A percentile compares a stretch with the other conserved stretches of the same genome.
Evolutionary conservation across 2,797 vertebrate genomes (phyloP).

Genomic region (Carapus acus): DNA sequence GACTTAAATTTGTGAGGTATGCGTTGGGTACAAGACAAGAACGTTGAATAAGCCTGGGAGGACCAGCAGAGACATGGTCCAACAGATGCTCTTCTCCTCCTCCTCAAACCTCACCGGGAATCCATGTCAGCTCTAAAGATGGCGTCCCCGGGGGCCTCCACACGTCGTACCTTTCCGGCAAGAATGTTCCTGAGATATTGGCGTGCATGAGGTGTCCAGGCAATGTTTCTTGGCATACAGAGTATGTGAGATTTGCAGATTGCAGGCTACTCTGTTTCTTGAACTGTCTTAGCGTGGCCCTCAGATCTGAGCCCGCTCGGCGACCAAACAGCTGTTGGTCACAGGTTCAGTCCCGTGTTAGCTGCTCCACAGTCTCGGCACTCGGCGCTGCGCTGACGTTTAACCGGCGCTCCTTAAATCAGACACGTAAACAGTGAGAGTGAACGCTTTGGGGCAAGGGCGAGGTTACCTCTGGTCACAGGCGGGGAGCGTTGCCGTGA

Average conservation of each 20-base stretch:
- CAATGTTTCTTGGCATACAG: no score
- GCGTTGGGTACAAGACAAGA: no score
- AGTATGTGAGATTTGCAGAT: slow-evolving; percentile 13
- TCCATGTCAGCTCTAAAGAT: no score
- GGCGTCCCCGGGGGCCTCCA: not conserved
- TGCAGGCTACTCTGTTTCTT: slow-evolving; percentile 6
- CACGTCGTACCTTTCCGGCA: no score
- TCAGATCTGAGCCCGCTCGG: no score
- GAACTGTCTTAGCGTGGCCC: slow-evolving; percentile 28
- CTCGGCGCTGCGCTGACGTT: slow-evolving; percentile 37
- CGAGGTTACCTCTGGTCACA: slow-evolving; percentile 60
- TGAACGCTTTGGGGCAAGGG: slow-evolving; percentile 33
- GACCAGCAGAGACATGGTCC: no score
- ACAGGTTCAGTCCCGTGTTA: slow-evolving; percentile 58
- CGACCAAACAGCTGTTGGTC: slow-evolving; percentile 47
- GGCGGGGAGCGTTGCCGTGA: slow-evolving; percentile 72
- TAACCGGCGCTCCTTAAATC: slow-evolving; percentile 42
- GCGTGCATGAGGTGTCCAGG: no score
- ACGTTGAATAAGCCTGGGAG: no score
- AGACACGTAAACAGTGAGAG: slow-evolving; percentile 55
- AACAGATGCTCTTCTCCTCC: no score
- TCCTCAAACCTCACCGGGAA: no score
- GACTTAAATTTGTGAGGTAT: no score
- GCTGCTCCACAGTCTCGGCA: slow-evolving; percentile 56
- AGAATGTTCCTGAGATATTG: no score